These are phyloP conservation scores for Plestiodon gilberti DNA, from an alignment of 2,113 vertebrate genomes.

Conservation along the genomic window DNA sequence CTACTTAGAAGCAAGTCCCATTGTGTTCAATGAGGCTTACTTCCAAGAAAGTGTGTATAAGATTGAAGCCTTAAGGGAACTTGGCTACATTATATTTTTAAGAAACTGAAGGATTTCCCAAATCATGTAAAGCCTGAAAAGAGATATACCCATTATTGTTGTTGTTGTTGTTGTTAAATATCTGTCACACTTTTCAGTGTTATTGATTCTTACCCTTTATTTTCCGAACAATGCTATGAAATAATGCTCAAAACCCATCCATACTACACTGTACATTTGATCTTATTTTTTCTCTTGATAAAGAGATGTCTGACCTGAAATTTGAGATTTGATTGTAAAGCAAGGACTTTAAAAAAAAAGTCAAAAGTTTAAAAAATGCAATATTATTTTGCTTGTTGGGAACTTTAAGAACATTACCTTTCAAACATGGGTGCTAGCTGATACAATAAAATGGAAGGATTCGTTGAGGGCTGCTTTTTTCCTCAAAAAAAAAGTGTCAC, in stretches of 20 bases:
- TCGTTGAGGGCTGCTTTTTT: too few species aligned
- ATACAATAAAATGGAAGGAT: not conserved
- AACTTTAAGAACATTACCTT: not conserved
- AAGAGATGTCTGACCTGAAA: not conserved
- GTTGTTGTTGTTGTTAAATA: too few species aligned
- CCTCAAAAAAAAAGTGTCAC: not conserved
- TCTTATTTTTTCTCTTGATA: not conserved
- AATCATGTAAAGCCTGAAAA: not conserved
- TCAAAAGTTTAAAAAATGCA: not conserved
- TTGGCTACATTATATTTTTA: not conserved
- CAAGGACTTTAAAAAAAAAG: not conserved
- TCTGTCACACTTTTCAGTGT: not conserved
- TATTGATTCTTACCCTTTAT: not conserved
- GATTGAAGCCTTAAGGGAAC: not conserved
- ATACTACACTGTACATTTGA: not conserved
- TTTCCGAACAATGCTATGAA: not conserved
- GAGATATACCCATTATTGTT: not conserved
- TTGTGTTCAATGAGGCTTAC: too few species aligned
- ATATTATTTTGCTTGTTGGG: not conserved
- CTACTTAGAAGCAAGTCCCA: too few species aligned
- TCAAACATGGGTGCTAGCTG: not conserved
- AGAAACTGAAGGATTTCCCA: not conserved
- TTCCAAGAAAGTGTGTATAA: too few species aligned
- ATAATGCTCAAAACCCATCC: not conserved
- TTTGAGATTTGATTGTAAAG: not conserved